Evolutionary conservation across 2,113 vertebrate genomes (phyloP), one percentile per base, ranked within the genome.

Genomic region (Leuciscus idus): DNA sequence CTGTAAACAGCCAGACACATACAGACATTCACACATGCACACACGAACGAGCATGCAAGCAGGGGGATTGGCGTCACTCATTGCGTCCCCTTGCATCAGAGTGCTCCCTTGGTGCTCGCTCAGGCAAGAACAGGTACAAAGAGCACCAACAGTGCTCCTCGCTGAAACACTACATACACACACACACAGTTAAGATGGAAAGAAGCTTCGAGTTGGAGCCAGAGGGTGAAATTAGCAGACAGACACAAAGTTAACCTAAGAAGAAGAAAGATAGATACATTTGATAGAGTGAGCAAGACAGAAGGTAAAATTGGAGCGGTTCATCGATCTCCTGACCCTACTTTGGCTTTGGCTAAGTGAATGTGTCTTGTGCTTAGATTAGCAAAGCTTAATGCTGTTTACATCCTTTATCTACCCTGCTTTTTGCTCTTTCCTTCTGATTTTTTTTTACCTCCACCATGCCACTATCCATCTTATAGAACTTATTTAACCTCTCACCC

Each of bases 71-170:
- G 92, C 92, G 90, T 94, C 94, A 93, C 92, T 87, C 92, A 93
- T 95, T 95, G 93, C 94, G 91, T 94, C 93, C 93, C 93, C 92
- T 95, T 95, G 95, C 94, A 94, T 95, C 94, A 94, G 93, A 92
- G 92, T 91, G 92, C 89, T 94, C 95, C 95, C 94, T 75, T 90
- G 93, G 93, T 92, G 89, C 86, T 88, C 55, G 83, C 88, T 87
- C 46, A 83, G 33, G 84, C 72, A 88, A 72, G 72, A 80, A 62
- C 86, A 90, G 87, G 84, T 66, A 84, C 91, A 93, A 89, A 92
- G 90, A 83, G 80, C 81, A 87, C 59, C 82, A 89, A 77, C 90
- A 92, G 87, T 81, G 89, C 76, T 17, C 52, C 64, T 33, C 1
- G 11, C 85, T 81, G 46, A 57, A 36, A 88, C 46, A 68, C 62